These are phyloP conservation scores for Euspilapteryx auroguttella DNA, from an alignment of 2,888 invertebrate species.

Conservation along the genomic window DNA sequence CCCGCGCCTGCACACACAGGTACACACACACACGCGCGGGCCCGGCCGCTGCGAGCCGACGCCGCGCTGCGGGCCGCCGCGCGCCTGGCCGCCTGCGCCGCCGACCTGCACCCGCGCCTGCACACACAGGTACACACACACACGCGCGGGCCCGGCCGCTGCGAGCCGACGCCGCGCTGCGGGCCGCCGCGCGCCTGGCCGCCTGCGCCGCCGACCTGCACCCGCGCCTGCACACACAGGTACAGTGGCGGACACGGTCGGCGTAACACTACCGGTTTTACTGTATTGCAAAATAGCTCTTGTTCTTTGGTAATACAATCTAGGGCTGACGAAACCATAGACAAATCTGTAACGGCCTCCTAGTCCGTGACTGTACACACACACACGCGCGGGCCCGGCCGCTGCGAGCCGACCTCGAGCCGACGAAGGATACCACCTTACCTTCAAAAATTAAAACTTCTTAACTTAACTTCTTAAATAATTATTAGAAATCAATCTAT, in stretches of 20 bases:
- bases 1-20: slow-evolving; percentile 50
- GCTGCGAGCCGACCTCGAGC: slow-evolving; percentile 22
- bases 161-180: slow-evolving; percentile 26
- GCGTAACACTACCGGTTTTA: too few relatives aligned
- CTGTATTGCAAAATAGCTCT: too few relatives aligned
- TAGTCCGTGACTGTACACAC: too few relatives aligned
- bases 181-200: slow-evolving; percentile 25
- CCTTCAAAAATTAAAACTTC: too few relatives aligned
- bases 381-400: slow-evolving; percentile 13
- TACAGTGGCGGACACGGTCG: too few relatives aligned
- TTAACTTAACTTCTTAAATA: too few relatives aligned
- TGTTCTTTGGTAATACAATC: too few relatives aligned
- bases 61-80: slow-evolving; percentile 29
- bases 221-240: slow-evolving; percentile 41
- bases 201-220: slow-evolving; percentile 20
- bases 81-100: slow-evolving; percentile 17
- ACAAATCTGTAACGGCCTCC: too few relatives aligned
- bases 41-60: slow-evolving; percentile 17
- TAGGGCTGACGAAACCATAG: too few relatives aligned
- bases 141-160: slow-evolving; percentile 12
- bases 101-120: slow-evolving; percentile 23
- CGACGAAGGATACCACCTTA: too few relatives aligned
- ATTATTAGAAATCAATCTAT: too few relatives aligned
- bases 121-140: slow-evolving; percentile 65
- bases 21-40: slow-evolving; percentile 27